Evolutionary conservation across 2,113 vertebrate species (phyloP), one percentile per base, ranked within the genome.

Genomic region (Romanogobio albipinnatus): DNA sequence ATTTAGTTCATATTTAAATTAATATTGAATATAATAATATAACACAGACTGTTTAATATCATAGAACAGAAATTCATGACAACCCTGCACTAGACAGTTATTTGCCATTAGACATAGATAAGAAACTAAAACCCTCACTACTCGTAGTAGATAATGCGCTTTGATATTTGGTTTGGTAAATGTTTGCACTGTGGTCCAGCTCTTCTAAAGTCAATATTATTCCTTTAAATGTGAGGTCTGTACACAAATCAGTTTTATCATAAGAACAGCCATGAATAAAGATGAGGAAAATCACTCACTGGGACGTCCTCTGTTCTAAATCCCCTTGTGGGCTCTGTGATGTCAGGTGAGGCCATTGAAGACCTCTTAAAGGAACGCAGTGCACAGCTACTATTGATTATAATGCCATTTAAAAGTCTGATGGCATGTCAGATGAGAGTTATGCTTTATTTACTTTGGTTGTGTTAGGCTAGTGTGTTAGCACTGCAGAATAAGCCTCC

Each of bases 261-360:
- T 76, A 88, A 70, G 76, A 88, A 47, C 29, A 36, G 45, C 58
- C 84, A 88, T 85, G 81, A 85, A 84, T 88, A 86, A 84, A 85
- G 59, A 86, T 84, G 81, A 88, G 81, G 24, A n/a, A 5, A 76
- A 47, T 7, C 29, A 24, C n/a, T 76, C 36, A 26, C 70, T 29
- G 53, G 29, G 47, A 24, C 4, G 15, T 9, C 11, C 70, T 49
- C 61, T 66, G 43, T 81, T 66, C 61, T 51, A 15, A 9, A 81
- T 33, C 68, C 56, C 58, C 68, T 53, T 49, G 64, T 80, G 70
- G 24, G 13, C 24, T 75, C 19, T 74, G 83, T 74, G 83, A 39
- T 47, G 36, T 82, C 86, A 73, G 79, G 24, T 36, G n/a, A 58
- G 5, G 45, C 80, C 3, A 59, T 75, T 74, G 77, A 83, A 51